Evolutionary conservation across 2,888 invertebrate species (phyloP), one percentile per base, ranked within the genome.

Genomic region (Spodoptera exigua): DNA sequence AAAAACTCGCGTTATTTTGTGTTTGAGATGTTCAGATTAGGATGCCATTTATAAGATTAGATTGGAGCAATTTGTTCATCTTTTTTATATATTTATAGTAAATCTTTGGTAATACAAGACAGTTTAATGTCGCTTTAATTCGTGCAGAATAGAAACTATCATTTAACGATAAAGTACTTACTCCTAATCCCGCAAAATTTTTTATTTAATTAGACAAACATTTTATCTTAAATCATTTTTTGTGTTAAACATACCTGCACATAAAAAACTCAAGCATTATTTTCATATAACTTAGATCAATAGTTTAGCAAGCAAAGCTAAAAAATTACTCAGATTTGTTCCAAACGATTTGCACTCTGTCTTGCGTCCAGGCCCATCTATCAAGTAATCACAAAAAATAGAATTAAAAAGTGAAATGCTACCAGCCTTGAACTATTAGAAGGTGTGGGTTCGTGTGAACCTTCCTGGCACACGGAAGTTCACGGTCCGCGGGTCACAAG

Each of bases 381-480:
- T 7, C 27, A 27, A 5, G 5, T 5, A 21, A 3, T 5, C 21
- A 21, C 21, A 21, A 46, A 18, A 35, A 7, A 46, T 41, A 43
- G 43, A 21, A 46, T n/a, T 17, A 27, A 70, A 70, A 73, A 73
- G 69, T 68, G 74, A 70, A 70, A 44, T 36, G 37, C 12, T 62
- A 40, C 43, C 64, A 63, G 61, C 78, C 76, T 76, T 66, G 78
- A 71, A 64, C 60, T 52, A 44, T 35, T 36, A 44, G 48, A 27
- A 49, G 37, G 45, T 44, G 41, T 60, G 41, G 36, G 27, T 40
- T 58, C 84, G 79, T 84, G 85, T 79, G 84, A 85, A 84, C 78
- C 36, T 49, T 48, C 34, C 11, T 40, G 72, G 73, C 73, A 85
- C 78, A 72, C 82, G 87, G 87, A 87, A 85, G 83, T 81, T 76